These are phyloP conservation scores for Chymomyza costata DNA, from an alignment of 1,140 invertebrate genomes.

Conservation along the genomic window DNA sequence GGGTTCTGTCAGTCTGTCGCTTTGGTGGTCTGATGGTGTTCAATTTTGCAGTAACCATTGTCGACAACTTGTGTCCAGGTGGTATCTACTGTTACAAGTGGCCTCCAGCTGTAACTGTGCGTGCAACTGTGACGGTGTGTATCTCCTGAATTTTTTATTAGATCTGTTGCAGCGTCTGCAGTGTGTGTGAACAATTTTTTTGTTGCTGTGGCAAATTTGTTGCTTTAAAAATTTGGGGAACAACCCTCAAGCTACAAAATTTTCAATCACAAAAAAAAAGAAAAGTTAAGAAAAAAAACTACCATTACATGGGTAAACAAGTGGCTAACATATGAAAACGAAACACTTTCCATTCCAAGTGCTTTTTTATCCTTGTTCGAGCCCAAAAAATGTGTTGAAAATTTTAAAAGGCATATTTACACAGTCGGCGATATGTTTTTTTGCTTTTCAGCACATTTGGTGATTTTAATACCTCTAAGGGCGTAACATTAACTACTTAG, in stretches of 20 bases:
- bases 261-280: no score
- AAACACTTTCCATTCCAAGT: no score
- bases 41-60: conserved; percentile 1
- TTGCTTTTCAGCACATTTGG: no score
- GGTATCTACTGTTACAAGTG: conserved; percentile 16
- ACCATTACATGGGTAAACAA: conserved; percentile 65
- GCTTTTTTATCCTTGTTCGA: no score
- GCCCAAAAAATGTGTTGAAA: no score
- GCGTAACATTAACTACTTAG: no score
- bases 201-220: conserved; percentile 39
- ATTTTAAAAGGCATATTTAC: no score
- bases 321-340: conserved; percentile 51
- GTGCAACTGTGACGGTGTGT: not conserved
- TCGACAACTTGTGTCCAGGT: conserved; percentile 15
- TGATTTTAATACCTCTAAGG: no score
- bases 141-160: conserved; percentile 36
- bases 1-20: not conserved
- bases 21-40: not conserved
- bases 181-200: conserved; percentile 40
- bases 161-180: conserved; percentile 38
- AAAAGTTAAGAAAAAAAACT: conserved; percentile 30
- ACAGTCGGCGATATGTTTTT: no score
- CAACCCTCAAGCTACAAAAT: no score
- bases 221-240: conserved; percentile 27
- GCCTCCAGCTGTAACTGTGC: conserved; percentile 7